Conservation (phyloP, 1,140 invertebrate species). For the Heliconius nattereri region DNA sequence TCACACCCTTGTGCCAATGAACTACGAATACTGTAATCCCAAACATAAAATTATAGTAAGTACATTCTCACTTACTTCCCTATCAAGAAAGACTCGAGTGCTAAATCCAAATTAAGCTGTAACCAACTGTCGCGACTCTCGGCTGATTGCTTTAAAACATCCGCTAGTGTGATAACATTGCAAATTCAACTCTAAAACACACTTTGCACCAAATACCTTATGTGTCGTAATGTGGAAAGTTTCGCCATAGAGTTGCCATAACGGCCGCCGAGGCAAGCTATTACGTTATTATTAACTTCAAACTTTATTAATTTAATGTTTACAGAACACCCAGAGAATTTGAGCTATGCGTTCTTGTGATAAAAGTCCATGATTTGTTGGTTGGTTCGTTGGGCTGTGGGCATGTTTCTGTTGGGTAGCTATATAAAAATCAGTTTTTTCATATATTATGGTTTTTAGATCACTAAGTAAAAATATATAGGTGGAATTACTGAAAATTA, state of each 20-base stretch:
- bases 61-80: not conserved
- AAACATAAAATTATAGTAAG: not conserved
- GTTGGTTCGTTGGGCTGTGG: not conserved
- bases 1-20: too few species aligned
- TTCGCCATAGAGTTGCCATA: constrained; percentile 40
- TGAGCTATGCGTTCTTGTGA: constrained; percentile 27
- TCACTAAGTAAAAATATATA: too few species aligned
- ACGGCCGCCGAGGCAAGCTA: constrained; percentile 40
- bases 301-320: constrained; percentile 51
- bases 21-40: too few species aligned
- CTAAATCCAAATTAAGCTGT: constrained; percentile 16
- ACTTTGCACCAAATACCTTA: constrained; percentile 39
- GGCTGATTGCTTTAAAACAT: constrained; percentile 16
- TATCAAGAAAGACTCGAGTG: not conserved
- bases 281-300: constrained; percentile 46
- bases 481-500: too few species aligned
- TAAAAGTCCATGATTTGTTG: constrained; percentile 10
- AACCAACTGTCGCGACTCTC: not conserved
- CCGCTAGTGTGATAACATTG: constrained; percentile 17
- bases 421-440: not conserved
- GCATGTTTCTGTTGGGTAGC: not conserved
- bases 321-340: constrained; percentile 37
- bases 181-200: constrained; percentile 31
- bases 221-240: constrained; percentile 46
- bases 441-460: too few species aligned